These are phyloP conservation scores for Eulithis prunata DNA, from an alignment of 2,888 invertebrate species.

Conservation along the genomic window DNA sequence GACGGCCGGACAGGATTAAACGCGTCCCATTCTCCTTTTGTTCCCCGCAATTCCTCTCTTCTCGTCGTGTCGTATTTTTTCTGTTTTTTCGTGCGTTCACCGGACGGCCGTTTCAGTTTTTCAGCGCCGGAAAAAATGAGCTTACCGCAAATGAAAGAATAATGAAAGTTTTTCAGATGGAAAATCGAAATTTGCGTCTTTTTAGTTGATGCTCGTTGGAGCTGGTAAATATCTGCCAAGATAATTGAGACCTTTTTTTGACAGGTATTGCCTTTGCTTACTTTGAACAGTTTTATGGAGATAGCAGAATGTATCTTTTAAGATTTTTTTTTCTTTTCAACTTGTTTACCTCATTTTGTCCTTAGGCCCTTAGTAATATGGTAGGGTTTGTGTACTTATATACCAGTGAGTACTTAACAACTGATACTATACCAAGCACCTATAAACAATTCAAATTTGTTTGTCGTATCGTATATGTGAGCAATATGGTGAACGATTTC, in stretches of 20 bases:
- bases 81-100: constrained; percentile 53
- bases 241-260: constrained; percentile 5
- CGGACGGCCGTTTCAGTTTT: constrained; percentile 47
- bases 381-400: not conserved
- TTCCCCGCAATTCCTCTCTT: constrained; percentile 69
- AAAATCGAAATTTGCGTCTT: constrained; percentile 41
- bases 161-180: constrained; percentile 46
- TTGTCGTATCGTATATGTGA: constrained; percentile 3
- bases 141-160: constrained; percentile 53
- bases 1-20: constrained; percentile 81
- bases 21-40: constrained; percentile 78
- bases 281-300: not conserved
- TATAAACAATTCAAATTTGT: not conserved
- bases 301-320: too few species aligned
- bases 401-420: too few species aligned
- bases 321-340: not conserved
- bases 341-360: not conserved
- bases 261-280: not conserved
- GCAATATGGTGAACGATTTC: constrained; percentile 21
- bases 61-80: constrained; percentile 56
- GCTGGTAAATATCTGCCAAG: constrained; percentile 11
- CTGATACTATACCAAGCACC: not conserved
- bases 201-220: constrained; percentile 18
- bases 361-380: not conserved
- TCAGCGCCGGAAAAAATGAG: constrained; percentile 50